These are phyloP conservation scores for Scolopax mira DNA, from an alignment of 2,113 vertebrate species.

Conservation along the genomic window DNA sequence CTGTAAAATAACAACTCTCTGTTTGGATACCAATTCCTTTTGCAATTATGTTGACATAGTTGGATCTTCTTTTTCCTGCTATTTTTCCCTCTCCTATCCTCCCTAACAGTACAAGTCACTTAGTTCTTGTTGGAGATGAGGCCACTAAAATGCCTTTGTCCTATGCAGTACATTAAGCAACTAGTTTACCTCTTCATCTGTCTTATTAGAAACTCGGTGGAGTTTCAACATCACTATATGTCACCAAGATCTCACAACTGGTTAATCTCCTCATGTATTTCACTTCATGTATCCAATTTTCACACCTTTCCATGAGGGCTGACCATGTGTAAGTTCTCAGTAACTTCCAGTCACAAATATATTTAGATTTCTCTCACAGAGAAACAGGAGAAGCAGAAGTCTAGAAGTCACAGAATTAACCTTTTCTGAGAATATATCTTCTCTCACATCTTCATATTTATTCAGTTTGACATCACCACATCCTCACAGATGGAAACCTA, in stretches of 20 bases:
- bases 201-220: not conserved
- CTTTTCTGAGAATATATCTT: not conserved
- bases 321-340: not conserved
- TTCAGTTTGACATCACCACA: not conserved
- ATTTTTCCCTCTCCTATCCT: not conserved
- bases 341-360: not conserved
- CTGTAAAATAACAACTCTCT: not conserved
- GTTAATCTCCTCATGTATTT: not conserved
- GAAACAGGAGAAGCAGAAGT: not conserved
- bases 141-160: not conserved
- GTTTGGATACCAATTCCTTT: not conserved
- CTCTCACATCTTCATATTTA: not conserved
- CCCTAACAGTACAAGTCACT: not conserved
- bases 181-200: not conserved
- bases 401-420: not conserved
- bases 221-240: not conserved
- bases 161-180: not conserved
- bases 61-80: not conserved
- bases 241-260: not conserved
- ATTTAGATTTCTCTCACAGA: not conserved
- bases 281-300: not conserved
- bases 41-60: not conserved
- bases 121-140: not conserved
- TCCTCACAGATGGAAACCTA: not conserved
- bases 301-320: not conserved